Percentiles rank a stretch among this genome's conserved stretches.
Conservation (phyloP, 1,140 invertebrate species). For the Nebria ingens region DNA sequence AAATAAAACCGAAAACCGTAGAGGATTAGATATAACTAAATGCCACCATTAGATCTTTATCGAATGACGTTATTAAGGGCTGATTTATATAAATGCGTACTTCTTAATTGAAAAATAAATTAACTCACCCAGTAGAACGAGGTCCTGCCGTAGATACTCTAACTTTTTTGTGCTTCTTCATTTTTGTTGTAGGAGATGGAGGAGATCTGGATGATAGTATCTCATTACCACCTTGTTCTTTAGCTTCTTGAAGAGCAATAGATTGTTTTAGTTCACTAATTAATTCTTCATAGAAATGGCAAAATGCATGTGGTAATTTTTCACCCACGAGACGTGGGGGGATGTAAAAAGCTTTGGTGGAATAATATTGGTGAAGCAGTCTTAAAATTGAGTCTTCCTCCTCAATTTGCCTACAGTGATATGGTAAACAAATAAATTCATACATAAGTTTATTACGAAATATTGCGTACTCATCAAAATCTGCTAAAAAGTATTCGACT, state of each 20-base stretch:
- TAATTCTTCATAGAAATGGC: constrained; percentile 18
- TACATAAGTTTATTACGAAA: not conserved
- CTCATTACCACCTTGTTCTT: not conserved
- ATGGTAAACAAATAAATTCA: not conserved
- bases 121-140: too few species aligned
- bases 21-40: too few species aligned
- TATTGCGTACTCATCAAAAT: constrained; percentile 34
- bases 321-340: constrained; percentile 20
- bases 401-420: constrained; percentile 12
- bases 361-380: constrained; percentile 19
- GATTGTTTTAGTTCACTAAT: not conserved
- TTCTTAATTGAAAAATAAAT: too few species aligned
- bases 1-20: too few species aligned
- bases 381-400: constrained; percentile 21
- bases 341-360: constrained; percentile 20
- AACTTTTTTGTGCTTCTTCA: too few species aligned
- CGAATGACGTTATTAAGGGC: too few species aligned
- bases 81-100: too few species aligned
- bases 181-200: too few species aligned
- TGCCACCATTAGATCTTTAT: too few species aligned
- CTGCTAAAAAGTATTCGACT: constrained; percentile 36
- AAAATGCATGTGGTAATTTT: constrained; percentile 18
- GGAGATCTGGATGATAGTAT: not conserved
- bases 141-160: too few species aligned
- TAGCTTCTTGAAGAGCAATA: not conserved